Evolutionary conservation across 2,113 vertebrate species (phyloP).

Genomic region (Silurus glanis): DNA sequence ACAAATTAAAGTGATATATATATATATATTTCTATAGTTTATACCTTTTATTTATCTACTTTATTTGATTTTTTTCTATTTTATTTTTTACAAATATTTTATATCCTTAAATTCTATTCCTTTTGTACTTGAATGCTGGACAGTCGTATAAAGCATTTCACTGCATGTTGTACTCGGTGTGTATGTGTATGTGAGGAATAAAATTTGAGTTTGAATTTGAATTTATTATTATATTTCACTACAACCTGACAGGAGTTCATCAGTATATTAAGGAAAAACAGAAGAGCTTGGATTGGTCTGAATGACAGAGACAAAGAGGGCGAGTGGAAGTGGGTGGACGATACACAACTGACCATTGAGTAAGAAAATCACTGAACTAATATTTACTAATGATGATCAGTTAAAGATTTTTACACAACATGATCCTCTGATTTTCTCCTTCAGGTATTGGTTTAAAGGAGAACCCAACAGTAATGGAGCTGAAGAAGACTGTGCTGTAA

Average conservation of each 20-base stretch:
- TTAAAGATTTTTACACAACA: neutral
- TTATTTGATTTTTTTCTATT: too few relatives aligned
- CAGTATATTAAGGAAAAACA: neutral
- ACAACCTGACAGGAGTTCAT: neutral
- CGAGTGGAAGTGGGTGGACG: neutral
- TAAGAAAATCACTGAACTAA: neutral
- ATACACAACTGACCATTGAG: neutral
- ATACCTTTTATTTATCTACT: too few relatives aligned
- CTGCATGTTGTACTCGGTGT: too few relatives aligned
- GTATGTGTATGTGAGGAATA: too few relatives aligned
- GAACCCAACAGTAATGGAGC: neutral
- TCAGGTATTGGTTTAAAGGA: neutral
- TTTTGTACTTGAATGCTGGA: too few relatives aligned
- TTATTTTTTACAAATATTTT: too few relatives aligned
- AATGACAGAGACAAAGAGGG: neutral
- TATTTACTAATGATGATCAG: neutral
- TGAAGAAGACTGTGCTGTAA: neutral
- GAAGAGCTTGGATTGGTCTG: conserved; percentile 5
- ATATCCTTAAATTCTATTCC: too few relatives aligned
- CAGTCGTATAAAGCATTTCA: too few relatives aligned
- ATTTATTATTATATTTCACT: neutral
- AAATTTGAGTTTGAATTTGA: too few relatives aligned
- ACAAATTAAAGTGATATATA: too few relatives aligned
- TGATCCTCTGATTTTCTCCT: neutral
- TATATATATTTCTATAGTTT: too few relatives aligned